Percentiles rank a stretch among this genome's conserved stretches.
These are phyloP conservation scores for Grus americana DNA, from an alignment of 2,113 vertebrate species.

Conservation along the genomic window DNA sequence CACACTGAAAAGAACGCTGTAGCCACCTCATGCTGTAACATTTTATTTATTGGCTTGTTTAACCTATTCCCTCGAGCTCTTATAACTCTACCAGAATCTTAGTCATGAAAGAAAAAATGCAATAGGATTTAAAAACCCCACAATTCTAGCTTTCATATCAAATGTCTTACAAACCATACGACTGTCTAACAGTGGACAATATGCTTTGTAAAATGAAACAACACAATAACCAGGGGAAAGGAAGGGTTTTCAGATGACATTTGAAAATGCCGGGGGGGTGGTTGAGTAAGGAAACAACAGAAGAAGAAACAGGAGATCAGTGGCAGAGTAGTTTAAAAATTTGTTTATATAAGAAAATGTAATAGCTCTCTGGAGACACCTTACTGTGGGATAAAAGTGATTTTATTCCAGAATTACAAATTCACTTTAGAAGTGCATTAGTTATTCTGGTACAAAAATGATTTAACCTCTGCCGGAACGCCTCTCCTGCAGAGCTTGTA, in stretches of 20 bases:
- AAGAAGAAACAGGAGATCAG: slow-evolving; percentile 21
- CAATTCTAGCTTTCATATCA: neutral
- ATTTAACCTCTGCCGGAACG: neutral
- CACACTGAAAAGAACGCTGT: neutral
- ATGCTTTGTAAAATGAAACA: neutral
- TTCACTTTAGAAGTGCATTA: neutral
- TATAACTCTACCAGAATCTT: slow-evolving; percentile 11
- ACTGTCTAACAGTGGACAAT: neutral
- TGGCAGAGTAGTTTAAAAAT: slow-evolving; percentile 1
- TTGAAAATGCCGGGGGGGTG: neutral
- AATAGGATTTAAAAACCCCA: neutral
- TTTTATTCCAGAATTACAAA: slow-evolving; percentile 10
- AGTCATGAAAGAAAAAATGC: neutral
- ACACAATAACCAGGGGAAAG: neutral
- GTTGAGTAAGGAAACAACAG: slow-evolving; percentile 6
- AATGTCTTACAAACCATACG: neutral
- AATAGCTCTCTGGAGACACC: slow-evolving; percentile 51
- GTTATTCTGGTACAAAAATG: neutral
- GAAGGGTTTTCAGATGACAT: neutral
- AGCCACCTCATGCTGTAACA: neutral
- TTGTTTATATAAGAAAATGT: slow-evolving; percentile 49
- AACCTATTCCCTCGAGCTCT: slow-evolving; percentile 15
- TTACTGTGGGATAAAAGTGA: slow-evolving; percentile 30
- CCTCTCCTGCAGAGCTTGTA: neutral
- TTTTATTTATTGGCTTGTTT: slow-evolving; percentile 53